Conservation (phyloP, 1,140 invertebrate species). For the Drosophila neocordata region DNA sequence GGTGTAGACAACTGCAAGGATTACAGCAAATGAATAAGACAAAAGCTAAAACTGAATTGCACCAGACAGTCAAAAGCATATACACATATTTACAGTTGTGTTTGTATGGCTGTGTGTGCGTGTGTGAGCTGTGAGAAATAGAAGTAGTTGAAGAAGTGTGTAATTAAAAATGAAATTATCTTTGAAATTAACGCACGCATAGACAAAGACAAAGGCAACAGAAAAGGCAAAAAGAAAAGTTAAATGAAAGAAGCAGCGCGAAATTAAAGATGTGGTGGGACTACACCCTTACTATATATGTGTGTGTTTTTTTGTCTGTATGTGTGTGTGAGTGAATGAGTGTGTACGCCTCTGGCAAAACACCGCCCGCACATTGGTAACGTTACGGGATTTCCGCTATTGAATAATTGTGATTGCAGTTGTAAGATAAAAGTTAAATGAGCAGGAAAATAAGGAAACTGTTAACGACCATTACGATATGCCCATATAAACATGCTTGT, state of each 20-base stretch:
- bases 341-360: conserved; percentile 17
- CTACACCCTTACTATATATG: background rate
- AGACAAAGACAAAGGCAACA: conserved; percentile 43
- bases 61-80: background rate
- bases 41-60: background rate
- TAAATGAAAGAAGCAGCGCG: conserved; percentile 25
- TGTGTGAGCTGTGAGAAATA: background rate
- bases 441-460: conserved; percentile 73
- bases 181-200: conserved; percentile 66
- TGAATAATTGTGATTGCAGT: conserved; percentile 78
- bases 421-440: conserved; percentile 78
- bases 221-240: conserved; percentile 10
- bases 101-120: background rate
- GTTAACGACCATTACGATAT: conserved; percentile 34
- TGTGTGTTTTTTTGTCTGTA: conserved; percentile 11
- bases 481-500: background rate
- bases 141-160: conserved; percentile 29
- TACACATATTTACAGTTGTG: background rate
- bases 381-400: conserved; percentile 66
- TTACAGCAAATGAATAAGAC: conserved; percentile 56
- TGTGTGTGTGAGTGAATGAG: conserved; percentile 12
- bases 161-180: conserved; percentile 78
- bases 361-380: conserved; percentile 36
- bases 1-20: conserved; percentile 26
- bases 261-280: conserved; percentile 35